Conservation (phyloP, 2,888 invertebrate species). For the Clistopyga incitator region DNA sequence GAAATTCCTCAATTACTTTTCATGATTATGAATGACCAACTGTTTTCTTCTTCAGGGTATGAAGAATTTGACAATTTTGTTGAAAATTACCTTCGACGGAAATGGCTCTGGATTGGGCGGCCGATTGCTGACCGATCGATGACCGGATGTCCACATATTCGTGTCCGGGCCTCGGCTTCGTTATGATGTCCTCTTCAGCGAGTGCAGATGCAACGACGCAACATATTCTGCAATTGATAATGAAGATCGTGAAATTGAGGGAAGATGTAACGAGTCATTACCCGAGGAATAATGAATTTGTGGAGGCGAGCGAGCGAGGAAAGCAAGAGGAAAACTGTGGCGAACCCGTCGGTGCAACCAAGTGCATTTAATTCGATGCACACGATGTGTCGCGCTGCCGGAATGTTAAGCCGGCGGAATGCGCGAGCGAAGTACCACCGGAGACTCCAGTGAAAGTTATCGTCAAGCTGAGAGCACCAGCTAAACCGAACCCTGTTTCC, state of each 20-base stretch:
- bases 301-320: not conserved
- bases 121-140: slow-evolving; percentile 71
- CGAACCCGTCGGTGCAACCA: not conserved
- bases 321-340: slow-evolving; percentile 1
- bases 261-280: not conserved
- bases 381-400: slow-evolving; percentile 51
- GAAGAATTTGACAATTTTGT: not conserved
- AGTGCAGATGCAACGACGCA: slow-evolving; percentile 84
- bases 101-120: slow-evolving; percentile 68
- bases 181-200: slow-evolving; percentile 87
- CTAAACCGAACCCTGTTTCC: slow-evolving; percentile 25
- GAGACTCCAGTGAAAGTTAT: slow-evolving; percentile 76
- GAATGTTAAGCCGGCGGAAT: slow-evolving; percentile 62
- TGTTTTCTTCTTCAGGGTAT: no score
- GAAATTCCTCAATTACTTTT: no score
- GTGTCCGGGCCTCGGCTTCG: slow-evolving; percentile 88
- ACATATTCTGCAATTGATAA: slow-evolving; percentile 86
- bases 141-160: slow-evolving; percentile 88
- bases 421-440: slow-evolving; percentile 59
- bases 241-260: slow-evolving; percentile 54
- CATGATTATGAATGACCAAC: no score
- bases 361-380: slow-evolving; percentile 43
- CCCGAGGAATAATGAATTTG: slow-evolving; percentile 35
- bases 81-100: slow-evolving; percentile 73
- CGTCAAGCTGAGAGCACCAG: slow-evolving; percentile 65